A percentile compares a stretch with the other conserved stretches of the same genome.
These are phyloP conservation scores for Drosophila prolongata DNA, from an alignment of 2,888 invertebrate species.

Conservation along the genomic window DNA sequence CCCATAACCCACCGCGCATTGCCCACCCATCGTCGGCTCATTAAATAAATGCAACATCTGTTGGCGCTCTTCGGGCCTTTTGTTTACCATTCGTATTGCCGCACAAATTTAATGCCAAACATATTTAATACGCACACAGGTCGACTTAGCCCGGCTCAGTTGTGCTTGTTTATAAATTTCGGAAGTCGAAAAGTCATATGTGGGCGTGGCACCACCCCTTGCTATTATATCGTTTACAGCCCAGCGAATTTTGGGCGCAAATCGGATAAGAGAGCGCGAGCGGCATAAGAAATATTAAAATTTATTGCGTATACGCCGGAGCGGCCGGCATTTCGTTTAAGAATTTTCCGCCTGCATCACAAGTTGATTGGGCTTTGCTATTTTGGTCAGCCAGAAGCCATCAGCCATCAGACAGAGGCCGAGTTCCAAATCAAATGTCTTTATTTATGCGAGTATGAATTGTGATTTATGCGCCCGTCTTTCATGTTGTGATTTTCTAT, in stretches of 20 bases:
- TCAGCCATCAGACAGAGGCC: constrained; percentile 22
- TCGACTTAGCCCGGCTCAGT: constrained; percentile 30
- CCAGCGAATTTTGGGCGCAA: constrained; percentile 27
- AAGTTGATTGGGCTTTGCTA: constrained; percentile 66
- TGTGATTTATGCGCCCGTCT: constrained; percentile 71
- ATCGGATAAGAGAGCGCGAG: constrained; percentile 43
- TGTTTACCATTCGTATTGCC: constrained; percentile 64
- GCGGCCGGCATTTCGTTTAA: constrained; percentile 41
- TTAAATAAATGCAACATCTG: constrained; percentile 74
- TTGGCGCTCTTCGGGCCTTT: constrained; percentile 55
- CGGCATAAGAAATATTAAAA: constrained; percentile 73
- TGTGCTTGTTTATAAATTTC: constrained; percentile 58
- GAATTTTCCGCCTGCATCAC: constrained; percentile 57
- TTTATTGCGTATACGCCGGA: constrained; percentile 76
- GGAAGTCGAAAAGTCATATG: constrained; percentile 59
- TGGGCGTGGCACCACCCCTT: background rate
- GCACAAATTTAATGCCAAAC: constrained; percentile 48
- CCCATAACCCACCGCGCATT: constrained; percentile 26
- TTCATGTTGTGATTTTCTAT: constrained; percentile 71
- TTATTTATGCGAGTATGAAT: constrained; percentile 62
- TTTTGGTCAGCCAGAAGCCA: constrained; percentile 39
- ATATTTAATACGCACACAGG: constrained; percentile 45
- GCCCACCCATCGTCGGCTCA: constrained; percentile 42
- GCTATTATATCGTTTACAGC: constrained; percentile 15
- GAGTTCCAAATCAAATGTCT: constrained; percentile 71